Conservation (phyloP, 2,113 vertebrate species). For the Carassius gibelio region DNA sequence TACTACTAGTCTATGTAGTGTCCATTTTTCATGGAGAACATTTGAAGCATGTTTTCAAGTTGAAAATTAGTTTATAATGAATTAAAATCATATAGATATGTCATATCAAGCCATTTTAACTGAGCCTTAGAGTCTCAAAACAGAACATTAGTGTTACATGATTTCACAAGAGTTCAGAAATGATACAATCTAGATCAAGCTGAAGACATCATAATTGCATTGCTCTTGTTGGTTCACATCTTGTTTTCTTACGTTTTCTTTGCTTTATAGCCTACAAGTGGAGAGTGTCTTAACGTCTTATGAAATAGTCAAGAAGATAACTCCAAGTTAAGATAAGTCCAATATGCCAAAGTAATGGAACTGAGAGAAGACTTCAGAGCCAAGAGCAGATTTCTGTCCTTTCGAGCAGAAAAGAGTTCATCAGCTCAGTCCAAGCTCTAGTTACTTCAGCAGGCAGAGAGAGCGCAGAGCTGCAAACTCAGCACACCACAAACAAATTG, state of each 20-base stretch:
- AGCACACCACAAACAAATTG: conserved; percentile 14
- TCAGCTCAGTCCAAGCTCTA: conserved; percentile 17
- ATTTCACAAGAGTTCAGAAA: background rate
- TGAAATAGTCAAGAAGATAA: background rate
- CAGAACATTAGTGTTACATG: background rate
- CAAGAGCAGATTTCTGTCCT: background rate
- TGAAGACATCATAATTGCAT: background rate
- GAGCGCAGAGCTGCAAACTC: conserved; percentile 6
- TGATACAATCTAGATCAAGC: background rate
- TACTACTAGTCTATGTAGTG: too few relatives aligned
- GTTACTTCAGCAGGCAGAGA: background rate
- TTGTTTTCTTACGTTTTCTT: background rate
- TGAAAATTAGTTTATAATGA: background rate
- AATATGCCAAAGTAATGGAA: background rate
- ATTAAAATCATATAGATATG: background rate
- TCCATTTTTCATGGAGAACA: background rate
- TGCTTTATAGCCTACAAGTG: background rate
- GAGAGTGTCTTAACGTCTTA: background rate
- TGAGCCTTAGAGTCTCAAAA: background rate
- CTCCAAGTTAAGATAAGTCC: background rate
- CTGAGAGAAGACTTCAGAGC: background rate
- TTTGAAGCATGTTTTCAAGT: background rate
- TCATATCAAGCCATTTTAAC: background rate
- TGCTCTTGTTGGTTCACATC: background rate
- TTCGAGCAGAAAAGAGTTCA: conserved; percentile 16